Conservation (phyloP, 1,140 invertebrate genomes). For the Anadara kagoshimensis region DNA sequence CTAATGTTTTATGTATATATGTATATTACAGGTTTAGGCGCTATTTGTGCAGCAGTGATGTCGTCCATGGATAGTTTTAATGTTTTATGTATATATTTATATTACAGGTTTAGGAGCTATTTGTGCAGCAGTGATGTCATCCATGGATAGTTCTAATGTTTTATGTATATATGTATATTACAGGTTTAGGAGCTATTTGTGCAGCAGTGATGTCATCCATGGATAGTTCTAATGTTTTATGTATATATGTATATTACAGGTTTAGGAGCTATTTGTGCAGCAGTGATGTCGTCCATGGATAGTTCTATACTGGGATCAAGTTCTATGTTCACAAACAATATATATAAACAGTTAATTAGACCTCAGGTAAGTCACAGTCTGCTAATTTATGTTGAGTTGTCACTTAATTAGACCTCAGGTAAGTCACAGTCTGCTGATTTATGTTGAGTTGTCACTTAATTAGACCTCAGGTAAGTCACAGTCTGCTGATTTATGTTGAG, state of each 20-base stretch:
- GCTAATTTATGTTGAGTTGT: not conserved
- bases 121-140: too few relatives aligned
- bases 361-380: conserved; percentile 38
- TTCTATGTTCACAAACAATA: conserved; percentile 71
- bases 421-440: too few relatives aligned
- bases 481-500: not conserved
- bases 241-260: conserved; percentile 42
- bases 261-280: conserved; percentile 66
- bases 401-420: too few relatives aligned
- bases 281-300: conserved; percentile 71
- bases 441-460: too few relatives aligned
- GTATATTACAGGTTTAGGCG: too few relatives aligned
- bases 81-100: too few relatives aligned
- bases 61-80: too few relatives aligned
- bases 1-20: too few relatives aligned
- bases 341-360: conserved; percentile 59
- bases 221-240: not conserved
- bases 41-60: too few relatives aligned
- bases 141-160: not conserved
- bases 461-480: conserved; percentile 43
- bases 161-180: conserved; percentile 4
- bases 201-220: too few relatives aligned
- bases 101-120: too few relatives aligned
- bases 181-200: too few relatives aligned
- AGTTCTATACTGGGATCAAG: conserved; percentile 66